phyloP scores from a whole-genome alignment of 2,888 invertebrate genomes.

The Noctua comes region DNA sequence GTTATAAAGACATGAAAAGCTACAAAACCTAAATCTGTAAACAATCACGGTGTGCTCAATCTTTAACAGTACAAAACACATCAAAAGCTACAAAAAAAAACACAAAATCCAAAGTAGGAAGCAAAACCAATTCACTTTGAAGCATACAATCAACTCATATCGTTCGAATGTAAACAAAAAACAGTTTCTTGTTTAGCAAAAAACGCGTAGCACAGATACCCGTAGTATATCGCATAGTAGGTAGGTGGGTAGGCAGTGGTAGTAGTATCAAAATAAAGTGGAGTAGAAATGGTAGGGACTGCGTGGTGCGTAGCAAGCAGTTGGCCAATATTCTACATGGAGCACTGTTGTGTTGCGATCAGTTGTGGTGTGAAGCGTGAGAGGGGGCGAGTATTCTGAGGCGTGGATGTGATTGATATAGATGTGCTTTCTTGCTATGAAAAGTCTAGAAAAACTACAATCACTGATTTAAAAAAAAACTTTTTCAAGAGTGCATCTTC shows the following conservation, averaged over 20 bases:
- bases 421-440: no score
- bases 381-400: constrained; percentile 11
- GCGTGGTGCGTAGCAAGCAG: constrained; percentile 56
- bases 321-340: constrained; percentile 65
- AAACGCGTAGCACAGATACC: constrained; percentile 38
- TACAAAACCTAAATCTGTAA: not conserved
- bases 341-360: constrained; percentile 48
- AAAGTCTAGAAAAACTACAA: not conserved
- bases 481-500: not conserved
- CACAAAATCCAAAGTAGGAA: constrained; percentile 21
- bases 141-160: constrained; percentile 25
- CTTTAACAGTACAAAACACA: constrained; percentile 9
- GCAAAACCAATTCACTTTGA: constrained; percentile 25
- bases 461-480: not conserved
- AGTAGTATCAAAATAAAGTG: constrained; percentile 46
- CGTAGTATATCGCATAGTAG: constrained; percentile 3
- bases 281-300: constrained; percentile 56
- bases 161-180: constrained; percentile 46
- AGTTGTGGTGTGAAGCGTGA: constrained; percentile 1
- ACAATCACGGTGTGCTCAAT: constrained; percentile 1
- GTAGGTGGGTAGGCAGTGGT: constrained; percentile 14
- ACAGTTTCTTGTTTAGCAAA: constrained; percentile 46
- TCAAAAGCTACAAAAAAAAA: constrained; percentile 24
- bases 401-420: no score
- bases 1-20: not conserved